Conservation (phyloP, 2,888 invertebrate genomes). For the Germaria angustata region DNA sequence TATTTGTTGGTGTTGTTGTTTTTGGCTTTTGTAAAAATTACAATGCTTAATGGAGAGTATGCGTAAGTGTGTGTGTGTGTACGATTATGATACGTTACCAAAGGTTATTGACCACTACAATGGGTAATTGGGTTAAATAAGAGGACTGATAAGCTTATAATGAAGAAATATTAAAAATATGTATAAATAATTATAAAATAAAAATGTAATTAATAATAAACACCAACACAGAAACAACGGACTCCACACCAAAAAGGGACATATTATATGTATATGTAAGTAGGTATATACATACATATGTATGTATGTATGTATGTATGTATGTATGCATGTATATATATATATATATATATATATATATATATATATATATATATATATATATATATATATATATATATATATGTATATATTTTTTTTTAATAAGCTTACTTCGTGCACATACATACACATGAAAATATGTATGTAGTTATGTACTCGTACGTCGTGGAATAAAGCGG, state of each 20-base stretch:
- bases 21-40: background rate
- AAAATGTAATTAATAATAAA: constrained; percentile 60
- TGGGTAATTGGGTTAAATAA: constrained; percentile 67
- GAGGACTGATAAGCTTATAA: constrained; percentile 64
- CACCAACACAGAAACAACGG: constrained; percentile 17
- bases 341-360: too few relatives aligned
- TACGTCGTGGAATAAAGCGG: background rate
- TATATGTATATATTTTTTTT: too few relatives aligned
- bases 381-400: too few relatives aligned
- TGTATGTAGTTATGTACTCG: too few relatives aligned
- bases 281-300: background rate
- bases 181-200: constrained; percentile 51
- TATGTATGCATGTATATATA: background rate
- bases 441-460: too few relatives aligned
- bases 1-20: constrained; percentile 10
- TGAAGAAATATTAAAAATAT: constrained; percentile 39
- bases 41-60: background rate
- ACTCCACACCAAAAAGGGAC: constrained; percentile 33
- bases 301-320: background rate
- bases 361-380: too few relatives aligned
- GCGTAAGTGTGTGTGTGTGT: background rate
- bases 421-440: too few relatives aligned
- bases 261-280: background rate
- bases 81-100: constrained; percentile 32
- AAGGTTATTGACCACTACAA: constrained; percentile 67